Evolutionary conservation across 2,797 vertebrate species (phyloP).

Genomic region (Dendrocincla fuliginosa): DNA sequence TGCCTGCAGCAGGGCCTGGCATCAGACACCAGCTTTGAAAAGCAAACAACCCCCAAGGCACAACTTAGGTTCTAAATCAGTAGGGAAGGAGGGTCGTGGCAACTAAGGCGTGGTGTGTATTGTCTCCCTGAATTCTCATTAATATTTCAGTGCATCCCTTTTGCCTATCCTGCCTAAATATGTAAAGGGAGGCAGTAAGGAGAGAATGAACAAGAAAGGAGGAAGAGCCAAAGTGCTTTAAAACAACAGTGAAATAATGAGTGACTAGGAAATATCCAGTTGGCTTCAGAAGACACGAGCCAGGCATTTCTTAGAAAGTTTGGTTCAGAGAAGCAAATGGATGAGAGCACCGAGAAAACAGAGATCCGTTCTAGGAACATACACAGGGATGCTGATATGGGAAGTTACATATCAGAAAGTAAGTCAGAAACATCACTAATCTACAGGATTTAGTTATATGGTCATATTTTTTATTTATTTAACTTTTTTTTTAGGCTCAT

Average conservation of each 20-base stretch:
- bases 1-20: not conserved
- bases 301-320: not conserved
- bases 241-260: not conserved
- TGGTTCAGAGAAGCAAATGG: not conserved
- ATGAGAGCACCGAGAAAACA: not conserved
- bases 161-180: not conserved
- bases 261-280: not conserved
- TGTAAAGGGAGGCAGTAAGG: not conserved
- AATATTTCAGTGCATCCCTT: not conserved
- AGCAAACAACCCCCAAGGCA: not conserved
- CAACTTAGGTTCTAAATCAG: not conserved
- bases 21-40: not conserved
- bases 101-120: too few species aligned
- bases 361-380: not conserved
- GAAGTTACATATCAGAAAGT: not conserved
- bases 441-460: not conserved
- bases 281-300: not conserved
- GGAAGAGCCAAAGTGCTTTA: not conserved
- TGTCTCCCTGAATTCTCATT: not conserved
- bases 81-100: not conserved
- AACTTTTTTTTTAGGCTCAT: not conserved
- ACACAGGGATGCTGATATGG: not conserved
- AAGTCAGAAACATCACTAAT: not conserved
- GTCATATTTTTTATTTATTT: not conserved
- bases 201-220: not conserved